A percentile compares a stretch with the other conserved stretches of the same genome.
phyloP scores from a whole-genome alignment of 1,140 invertebrate genomes.

The Anadara kagoshimensis region DNA sequence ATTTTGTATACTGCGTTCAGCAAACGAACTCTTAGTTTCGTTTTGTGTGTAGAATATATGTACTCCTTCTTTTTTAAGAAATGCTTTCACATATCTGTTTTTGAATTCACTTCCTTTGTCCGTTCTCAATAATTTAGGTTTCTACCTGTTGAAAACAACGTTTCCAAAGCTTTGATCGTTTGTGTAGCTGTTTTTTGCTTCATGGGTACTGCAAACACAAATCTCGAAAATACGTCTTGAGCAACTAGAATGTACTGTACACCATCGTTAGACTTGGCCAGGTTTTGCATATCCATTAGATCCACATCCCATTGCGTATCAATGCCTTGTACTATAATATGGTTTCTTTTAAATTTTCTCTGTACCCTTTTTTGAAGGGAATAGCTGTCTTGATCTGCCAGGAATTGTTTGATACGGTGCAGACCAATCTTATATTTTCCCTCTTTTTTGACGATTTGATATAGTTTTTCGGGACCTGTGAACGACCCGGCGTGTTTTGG shows the following conservation, averaged over 20 bases:
- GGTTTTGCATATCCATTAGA: constrained; percentile 24
- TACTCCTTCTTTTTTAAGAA: constrained; percentile 6
- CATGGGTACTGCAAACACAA: constrained; percentile 25
- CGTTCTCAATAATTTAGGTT: constrained; percentile 15
- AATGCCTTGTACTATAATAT: constrained; percentile 27
- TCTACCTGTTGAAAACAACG: constrained; percentile 12
- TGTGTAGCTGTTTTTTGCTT: constrained; percentile 24
- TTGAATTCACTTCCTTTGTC: constrained; percentile 33
- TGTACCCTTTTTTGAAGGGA: constrained; percentile 18
- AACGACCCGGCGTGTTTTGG: constrained; percentile 19
- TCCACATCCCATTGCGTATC: constrained; percentile 31
- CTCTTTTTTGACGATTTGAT: constrained; percentile 30
- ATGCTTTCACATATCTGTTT: constrained; percentile 5
- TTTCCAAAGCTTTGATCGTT: constrained; percentile 3
- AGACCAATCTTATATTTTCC: constrained; percentile 25
- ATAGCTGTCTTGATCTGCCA: constrained; percentile 22
- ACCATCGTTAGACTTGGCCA: constrained; percentile 36
- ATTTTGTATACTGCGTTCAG: constrained; percentile 1
- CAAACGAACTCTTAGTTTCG: constrained; percentile 21
- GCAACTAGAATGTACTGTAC: constrained; percentile 28
- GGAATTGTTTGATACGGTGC: constrained; percentile 17
- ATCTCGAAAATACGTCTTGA: constrained; percentile 37
- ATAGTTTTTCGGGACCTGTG: constrained; percentile 19
- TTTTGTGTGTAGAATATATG: constrained; percentile 29
- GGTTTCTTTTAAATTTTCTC: constrained; percentile 16